Conservation (phyloP, 2,113 vertebrate species). For the Lipophrys pholis region DNA sequence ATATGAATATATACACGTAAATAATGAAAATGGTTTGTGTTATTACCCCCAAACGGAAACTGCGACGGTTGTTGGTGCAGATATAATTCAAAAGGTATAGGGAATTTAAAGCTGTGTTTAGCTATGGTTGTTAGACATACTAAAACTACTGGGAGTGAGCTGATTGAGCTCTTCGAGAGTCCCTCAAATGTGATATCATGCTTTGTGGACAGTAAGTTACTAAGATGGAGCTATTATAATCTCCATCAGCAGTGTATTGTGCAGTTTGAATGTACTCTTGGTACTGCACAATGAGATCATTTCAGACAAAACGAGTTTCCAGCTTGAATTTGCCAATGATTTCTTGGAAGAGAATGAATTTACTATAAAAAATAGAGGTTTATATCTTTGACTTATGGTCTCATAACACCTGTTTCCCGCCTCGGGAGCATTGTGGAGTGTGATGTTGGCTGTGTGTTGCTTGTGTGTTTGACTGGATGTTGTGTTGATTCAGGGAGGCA, state of each 20-base stretch:
- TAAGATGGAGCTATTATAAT: no score
- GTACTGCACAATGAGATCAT: no score
- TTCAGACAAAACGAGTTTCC: neutral
- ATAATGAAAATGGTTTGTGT: constrained; percentile 1
- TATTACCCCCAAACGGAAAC: neutral
- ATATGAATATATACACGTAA: neutral
- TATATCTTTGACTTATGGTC: constrained; percentile 42
- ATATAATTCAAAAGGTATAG: constrained; percentile 4
- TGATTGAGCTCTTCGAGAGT: no score
- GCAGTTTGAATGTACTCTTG: neutral
- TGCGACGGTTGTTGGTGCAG: neutral
- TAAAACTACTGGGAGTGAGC: no score
- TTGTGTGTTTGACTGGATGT: neutral
- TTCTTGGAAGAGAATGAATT: neutral
- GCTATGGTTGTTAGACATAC: no score
- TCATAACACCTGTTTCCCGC: constrained; percentile 23
- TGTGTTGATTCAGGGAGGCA: neutral
- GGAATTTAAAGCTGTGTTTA: neutral
- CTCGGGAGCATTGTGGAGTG: neutral
- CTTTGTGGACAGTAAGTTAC: no score
- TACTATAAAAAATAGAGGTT: neutral
- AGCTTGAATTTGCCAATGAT: neutral
- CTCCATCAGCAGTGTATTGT: no score
- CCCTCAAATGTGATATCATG: no score
- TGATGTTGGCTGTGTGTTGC: neutral